Conservation (phyloP, 1,140 invertebrate species). For the Colletes latitarsis region DNA sequence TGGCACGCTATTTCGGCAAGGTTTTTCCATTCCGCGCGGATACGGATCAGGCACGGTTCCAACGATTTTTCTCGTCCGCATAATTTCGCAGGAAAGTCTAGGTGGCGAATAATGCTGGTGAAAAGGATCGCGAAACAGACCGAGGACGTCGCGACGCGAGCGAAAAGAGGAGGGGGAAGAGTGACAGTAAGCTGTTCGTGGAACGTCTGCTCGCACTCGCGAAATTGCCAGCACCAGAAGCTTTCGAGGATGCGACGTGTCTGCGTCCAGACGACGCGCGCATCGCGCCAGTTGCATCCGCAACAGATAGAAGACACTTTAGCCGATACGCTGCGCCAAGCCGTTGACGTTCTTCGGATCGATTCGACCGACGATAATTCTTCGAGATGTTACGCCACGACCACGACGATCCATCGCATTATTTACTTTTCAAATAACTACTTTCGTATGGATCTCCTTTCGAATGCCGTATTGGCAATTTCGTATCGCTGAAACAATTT, state of each 20-base stretch:
- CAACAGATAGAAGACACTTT: slow-evolving; percentile 67
- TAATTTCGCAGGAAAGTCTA: slow-evolving; percentile 20
- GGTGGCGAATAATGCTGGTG: slow-evolving; percentile 31
- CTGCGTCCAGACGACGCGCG: slow-evolving; percentile 51
- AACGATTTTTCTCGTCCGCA: slow-evolving; percentile 19
- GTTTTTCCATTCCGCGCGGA: background rate
- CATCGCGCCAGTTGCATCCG: slow-evolving; percentile 56
- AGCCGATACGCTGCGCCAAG: slow-evolving; percentile 62
- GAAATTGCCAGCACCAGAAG: slow-evolving; percentile 64
- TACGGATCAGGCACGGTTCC: slow-evolving; percentile 41
- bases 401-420: slow-evolving; percentile 20
- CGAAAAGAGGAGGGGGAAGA: slow-evolving; percentile 8
- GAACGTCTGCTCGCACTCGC: slow-evolving; percentile 59
- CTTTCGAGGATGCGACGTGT: slow-evolving; percentile 58
- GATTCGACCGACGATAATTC: slow-evolving; percentile 49
- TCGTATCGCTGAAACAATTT: background rate
- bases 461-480: background rate
- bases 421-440: slow-evolving; percentile 30
- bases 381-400: slow-evolving; percentile 20
- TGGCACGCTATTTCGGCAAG: slow-evolving; percentile 1
- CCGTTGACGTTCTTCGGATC: slow-evolving; percentile 60
- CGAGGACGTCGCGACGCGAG: background rate
- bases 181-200: slow-evolving; percentile 57
- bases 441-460: slow-evolving; percentile 35
- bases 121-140: slow-evolving; percentile 33